A percentile compares a stretch with the other conserved stretches of the same genome.
These are phyloP conservation scores for Euglossa dilemma DNA, from an alignment of 1,140 invertebrate species.

Conservation along the genomic window DNA sequence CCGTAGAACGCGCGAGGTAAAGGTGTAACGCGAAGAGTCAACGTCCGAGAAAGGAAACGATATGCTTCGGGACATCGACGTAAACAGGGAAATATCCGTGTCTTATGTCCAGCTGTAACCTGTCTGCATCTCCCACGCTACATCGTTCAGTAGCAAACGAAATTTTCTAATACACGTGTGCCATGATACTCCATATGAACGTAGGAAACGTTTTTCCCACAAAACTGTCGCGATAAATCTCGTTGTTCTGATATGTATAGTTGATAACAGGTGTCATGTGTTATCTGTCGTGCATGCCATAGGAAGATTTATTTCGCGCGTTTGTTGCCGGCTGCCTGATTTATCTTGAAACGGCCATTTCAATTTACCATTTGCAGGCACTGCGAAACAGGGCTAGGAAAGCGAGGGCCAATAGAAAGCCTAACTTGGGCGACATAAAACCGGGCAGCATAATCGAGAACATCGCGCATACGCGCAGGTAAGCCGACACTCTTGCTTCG, in stretches of 20 bases:
- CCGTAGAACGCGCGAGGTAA: not conserved
- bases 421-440: conserved; percentile 87
- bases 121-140: not conserved
- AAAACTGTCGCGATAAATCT: conserved; percentile 34
- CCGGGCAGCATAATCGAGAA: conserved; percentile 95
- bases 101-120: not conserved
- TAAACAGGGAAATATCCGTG: not conserved
- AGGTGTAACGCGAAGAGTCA: not conserved
- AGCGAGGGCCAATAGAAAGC: conserved; percentile 88
- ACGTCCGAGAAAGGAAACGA: not conserved
- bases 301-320: conserved; percentile 44
- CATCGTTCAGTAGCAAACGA: not conserved
- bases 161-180: conserved; percentile 38
- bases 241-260: not conserved
- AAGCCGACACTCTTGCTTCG: conserved; percentile 53
- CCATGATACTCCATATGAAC: no score
- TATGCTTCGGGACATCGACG: conserved; percentile 1
- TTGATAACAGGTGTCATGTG: conserved; percentile 31
- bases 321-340: conserved; percentile 5
- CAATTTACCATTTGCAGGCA: conserved; percentile 82
- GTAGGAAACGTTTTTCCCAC: not conserved
- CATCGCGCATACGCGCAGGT: conserved; percentile 89
- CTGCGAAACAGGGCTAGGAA: conserved; percentile 92
- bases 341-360: conserved; percentile 43
- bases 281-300: not conserved